Evolutionary conservation across 2,888 invertebrate genomes (phyloP), one percentile per base, ranked within the genome.

Genomic region (Cylindroiulus punctatus): DNA sequence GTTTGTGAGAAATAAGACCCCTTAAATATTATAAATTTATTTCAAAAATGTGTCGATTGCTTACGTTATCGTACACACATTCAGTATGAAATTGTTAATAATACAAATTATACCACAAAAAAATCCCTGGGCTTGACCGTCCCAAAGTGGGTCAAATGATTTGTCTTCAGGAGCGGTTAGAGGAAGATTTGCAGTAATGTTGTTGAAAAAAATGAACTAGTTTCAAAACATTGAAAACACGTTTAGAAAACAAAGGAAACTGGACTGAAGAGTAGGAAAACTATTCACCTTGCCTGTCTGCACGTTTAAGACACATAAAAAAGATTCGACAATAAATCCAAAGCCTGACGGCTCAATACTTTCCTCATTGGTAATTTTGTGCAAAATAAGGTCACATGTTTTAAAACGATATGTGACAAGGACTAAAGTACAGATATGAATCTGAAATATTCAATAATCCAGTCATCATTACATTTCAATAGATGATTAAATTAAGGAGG

Each of bases 181-280:
- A 65, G 65, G 65, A 65, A 65, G 65, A 65, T 65, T 26, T 65
- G n/a, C 65, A 26, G 26, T 26, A 65, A 8, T 65, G 19, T n/a
- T 57, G 7, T 52, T 26, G 8, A 65, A 65, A 65, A 65, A 65
- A 65, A 65, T 65, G 65, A 26, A 65, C 65, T 76, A 76, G 26
- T 76, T 76, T 76, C 14, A 76, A 76, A 76, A 76, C 76, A 30
- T 30, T 76, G 76, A 76, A 76, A 76, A 76, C 76, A 76, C 26
- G 76, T 76, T 76, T 76, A 30, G 12, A 76, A 4, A 17, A 26
- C 65, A 65, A 65, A 26, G 12, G 65, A 65, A 65, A 26, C 65
- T 76, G 26, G 57, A 22, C 22, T n/a, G 22, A 57, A 14, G 26
- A 14, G 17, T 8, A 76, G 76, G 76, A 76, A 76, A 30, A 26